Conservation (phyloP, 2,113 vertebrate genomes). For the Ciconia stormi region DNA sequence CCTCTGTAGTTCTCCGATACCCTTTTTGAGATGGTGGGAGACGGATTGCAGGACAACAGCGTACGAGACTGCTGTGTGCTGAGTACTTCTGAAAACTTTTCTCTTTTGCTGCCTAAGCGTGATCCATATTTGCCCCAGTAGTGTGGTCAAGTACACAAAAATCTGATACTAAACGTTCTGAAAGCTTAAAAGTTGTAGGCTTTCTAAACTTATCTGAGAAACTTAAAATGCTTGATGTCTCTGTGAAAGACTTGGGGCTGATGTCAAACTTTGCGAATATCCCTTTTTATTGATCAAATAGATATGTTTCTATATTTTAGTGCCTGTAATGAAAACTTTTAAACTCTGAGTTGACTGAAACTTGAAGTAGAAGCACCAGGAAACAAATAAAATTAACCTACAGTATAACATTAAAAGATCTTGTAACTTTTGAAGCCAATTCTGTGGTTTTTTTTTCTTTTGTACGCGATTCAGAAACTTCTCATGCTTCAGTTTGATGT, state of each 20-base stretch:
- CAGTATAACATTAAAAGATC: background rate
- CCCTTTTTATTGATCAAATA: background rate
- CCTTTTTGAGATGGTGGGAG: background rate
- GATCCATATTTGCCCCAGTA: background rate
- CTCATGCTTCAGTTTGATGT: background rate
- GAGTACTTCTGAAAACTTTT: background rate
- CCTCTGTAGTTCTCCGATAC: background rate
- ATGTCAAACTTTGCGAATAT: background rate
- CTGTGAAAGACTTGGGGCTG: background rate
- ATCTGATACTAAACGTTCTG: background rate
- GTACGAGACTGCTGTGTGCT: fast-evolving
- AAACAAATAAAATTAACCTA: background rate
- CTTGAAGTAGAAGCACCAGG: background rate
- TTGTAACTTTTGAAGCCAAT: background rate
- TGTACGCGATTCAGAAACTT: background rate
- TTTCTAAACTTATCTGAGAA: background rate
- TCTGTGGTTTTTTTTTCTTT: background rate
- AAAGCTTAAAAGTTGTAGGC: background rate
- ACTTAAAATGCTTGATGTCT: fast-evolving
- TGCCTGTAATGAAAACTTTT: background rate
- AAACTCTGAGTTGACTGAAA: background rate
- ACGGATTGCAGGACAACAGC: background rate
- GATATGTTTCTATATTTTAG: background rate
- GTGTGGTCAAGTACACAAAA: background rate
- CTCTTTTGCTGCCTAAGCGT: background rate